Percentiles rank a stretch among this genome's conserved stretches.
These are phyloP conservation scores for Leucophora obtusa DNA, from an alignment of 2,888 invertebrate genomes.

Conservation along the genomic window DNA sequence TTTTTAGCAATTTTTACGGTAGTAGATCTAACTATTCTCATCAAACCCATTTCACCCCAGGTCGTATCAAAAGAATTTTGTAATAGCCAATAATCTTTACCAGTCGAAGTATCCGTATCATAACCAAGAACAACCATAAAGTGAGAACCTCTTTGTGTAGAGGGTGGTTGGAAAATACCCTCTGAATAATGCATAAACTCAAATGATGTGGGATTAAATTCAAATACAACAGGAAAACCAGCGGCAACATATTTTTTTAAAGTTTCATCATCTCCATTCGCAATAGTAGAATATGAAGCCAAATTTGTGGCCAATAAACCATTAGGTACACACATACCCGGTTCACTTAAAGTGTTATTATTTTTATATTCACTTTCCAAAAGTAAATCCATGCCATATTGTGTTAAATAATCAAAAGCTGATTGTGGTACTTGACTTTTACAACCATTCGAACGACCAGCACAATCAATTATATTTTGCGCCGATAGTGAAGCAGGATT, in stretches of 20 bases:
- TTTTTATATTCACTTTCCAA: conserved; percentile 90
- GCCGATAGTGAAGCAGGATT: conserved; percentile 83
- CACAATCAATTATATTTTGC: conserved; percentile 93
- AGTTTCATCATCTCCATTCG: conserved; percentile 67
- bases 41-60: conserved; percentile 76
- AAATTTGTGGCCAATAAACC: conserved; percentile 61
- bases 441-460: conserved; percentile 81
- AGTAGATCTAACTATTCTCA: conserved; percentile 68
- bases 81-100: conserved; percentile 72
- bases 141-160: conserved; percentile 68
- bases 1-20: conserved; percentile 68
- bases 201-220: conserved; percentile 73
- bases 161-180: conserved; percentile 72
- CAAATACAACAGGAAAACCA: conserved; percentile 72
- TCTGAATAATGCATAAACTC: conserved; percentile 76
- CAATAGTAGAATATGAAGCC: conserved; percentile 66
- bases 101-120: conserved; percentile 67
- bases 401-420: conserved; percentile 88
- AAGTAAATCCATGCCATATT: conserved; percentile 85
- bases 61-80: conserved; percentile 74
- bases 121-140: conserved; percentile 74
- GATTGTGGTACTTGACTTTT: conserved; percentile 85
- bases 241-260: conserved; percentile 68
- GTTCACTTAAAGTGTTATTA: conserved; percentile 58
- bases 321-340: conserved; percentile 69